Evolutionary conservation across 92 coral and sea anemone genomes (phyloP), one percentile per base, ranked within the genome.

Genomic region (Zoanthus sociatus): DNA sequence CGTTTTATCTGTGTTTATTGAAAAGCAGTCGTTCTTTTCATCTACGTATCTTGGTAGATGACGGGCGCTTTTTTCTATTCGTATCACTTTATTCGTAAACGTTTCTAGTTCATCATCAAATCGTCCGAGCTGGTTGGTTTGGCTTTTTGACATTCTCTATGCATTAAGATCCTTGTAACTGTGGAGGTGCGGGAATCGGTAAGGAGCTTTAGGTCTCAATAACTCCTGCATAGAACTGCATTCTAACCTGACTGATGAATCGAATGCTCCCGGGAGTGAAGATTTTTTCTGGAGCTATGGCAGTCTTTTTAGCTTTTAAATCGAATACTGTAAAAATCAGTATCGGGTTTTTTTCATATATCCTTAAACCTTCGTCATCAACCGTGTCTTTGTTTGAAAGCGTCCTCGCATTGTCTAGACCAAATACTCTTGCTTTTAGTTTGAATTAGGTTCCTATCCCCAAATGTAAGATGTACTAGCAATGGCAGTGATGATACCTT

Each of bases 81-180:
- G 46, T 30, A 77, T 47, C 13, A 77, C 82, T 54, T 77, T 77
- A 12, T 54, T 30, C 16, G 82, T 77, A 77, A 77, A 77, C 67
- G 12, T 77, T 77, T 54, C 63, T 8, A 77, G 82, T 11, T 77
- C 82, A 77, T 77, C 67, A 7, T 53, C n/a, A 58, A 55, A 77
- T 1, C 31, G 1, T 3, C 45, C 54, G 26, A 33, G 3, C 31
- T 13, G 30, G 9, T 69, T 7, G 32, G 9, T 18, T 26, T 69
- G 14, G 30, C 31, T 69, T 14, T 44, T 69, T 69, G 45, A 32
- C 74, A 69, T 69, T 69, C 31, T 69, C 31, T 32, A 13, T 69
- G 45, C 46, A 26, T 32, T 69, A 69, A 31, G 7, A 46, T 13
- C 7, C 33, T 31, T 7, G n/a, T 69, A 14, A 69, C 7, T 9